phyloP scores from a whole-genome alignment of 2,113 vertebrate genomes.

The Paradisaea rubra region DNA sequence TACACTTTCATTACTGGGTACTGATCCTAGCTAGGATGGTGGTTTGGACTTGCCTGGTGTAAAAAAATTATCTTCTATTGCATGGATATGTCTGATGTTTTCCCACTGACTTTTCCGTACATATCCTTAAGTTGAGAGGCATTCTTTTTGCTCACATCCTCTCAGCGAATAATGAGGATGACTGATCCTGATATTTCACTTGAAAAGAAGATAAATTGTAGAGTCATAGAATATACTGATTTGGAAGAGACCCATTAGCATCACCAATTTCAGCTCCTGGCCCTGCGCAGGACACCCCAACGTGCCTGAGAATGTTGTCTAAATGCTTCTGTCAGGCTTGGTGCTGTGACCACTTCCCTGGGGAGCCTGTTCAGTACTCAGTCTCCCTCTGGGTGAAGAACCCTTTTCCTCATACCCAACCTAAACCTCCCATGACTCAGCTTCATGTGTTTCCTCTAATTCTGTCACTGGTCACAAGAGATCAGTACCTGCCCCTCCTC shows the following conservation, averaged over 20 bases:
- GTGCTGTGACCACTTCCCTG: background rate
- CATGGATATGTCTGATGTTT: background rate
- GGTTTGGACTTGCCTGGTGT: background rate
- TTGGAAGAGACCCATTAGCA: background rate
- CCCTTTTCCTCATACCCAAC: background rate
- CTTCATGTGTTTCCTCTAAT: background rate
- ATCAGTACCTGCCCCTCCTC: background rate
- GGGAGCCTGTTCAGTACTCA: background rate
- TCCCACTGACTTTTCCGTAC: background rate
- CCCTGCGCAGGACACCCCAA: background rate
- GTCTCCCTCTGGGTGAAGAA: background rate
- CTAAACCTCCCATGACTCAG: background rate
- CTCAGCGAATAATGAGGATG: background rate
- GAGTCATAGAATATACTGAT: background rate
- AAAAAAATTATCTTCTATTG: background rate
- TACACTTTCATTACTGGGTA: background rate
- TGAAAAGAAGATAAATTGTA: background rate
- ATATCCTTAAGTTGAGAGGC: background rate
- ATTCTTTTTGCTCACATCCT: background rate
- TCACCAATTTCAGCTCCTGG: background rate
- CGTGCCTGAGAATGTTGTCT: background rate
- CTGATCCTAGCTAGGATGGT: background rate
- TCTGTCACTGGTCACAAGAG: background rate
- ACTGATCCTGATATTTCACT: background rate
- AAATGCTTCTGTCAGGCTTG: background rate